Conservation (phyloP, 1,140 invertebrate genomes). For the Cydia fagiglandana region DNA sequence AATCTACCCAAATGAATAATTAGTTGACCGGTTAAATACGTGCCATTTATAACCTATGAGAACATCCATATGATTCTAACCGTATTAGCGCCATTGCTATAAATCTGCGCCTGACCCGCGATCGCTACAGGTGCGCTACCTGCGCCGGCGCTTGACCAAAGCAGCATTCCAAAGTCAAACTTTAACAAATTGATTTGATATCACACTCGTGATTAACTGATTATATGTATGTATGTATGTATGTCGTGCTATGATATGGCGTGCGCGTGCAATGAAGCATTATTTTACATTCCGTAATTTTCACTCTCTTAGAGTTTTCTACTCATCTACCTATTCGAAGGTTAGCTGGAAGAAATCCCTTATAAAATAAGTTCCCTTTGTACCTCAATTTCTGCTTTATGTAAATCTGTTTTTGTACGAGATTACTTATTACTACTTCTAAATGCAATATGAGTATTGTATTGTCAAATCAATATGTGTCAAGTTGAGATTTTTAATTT, state of each 20-base stretch:
- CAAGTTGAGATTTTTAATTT: too few species aligned
- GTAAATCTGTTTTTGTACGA: too few species aligned
- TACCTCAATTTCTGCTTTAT: too few species aligned
- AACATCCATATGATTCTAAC: neutral
- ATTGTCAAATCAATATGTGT: neutral
- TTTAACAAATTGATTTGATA: neutral
- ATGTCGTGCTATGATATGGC: too few species aligned
- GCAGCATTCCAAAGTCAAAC: neutral
- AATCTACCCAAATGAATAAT: too few species aligned
- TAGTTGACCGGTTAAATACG: too few species aligned
- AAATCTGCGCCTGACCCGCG: conserved; percentile 15
- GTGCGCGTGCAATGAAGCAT: neutral
- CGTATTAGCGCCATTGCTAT: conserved; percentile 12
- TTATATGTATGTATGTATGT: too few species aligned
- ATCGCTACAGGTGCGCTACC: conserved; percentile 2
- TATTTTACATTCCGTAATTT: neutral
- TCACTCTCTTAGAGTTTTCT: too few species aligned
- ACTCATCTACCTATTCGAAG: too few species aligned
- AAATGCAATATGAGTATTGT: neutral
- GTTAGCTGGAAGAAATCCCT: neutral
- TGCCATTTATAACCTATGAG: neutral
- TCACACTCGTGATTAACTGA: neutral
- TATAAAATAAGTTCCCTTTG: too few species aligned
- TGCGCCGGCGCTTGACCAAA: neutral
- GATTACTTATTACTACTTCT: too few species aligned